Percentiles rank a stretch among this genome's conserved stretches.
Conservation (phyloP, 1,140 invertebrate species). For the Zelostemma sp. region DNA sequence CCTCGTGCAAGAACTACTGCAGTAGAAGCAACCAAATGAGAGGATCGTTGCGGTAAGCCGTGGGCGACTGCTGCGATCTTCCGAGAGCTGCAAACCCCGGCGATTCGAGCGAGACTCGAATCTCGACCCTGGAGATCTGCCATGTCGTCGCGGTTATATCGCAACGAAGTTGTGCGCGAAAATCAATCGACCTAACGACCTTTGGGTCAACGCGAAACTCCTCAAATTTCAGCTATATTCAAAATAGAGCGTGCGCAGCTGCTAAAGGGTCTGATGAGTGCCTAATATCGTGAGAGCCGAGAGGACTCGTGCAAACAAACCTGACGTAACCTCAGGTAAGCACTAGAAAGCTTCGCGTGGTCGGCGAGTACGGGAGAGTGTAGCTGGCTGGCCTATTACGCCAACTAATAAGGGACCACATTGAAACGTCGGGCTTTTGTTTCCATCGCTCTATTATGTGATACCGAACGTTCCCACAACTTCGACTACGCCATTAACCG, state of each 20-base stretch:
- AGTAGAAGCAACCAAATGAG: slow-evolving; percentile 48
- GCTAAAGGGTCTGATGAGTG: slow-evolving; percentile 47
- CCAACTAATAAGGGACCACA: slow-evolving; percentile 69
- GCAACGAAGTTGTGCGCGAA: slow-evolving; percentile 56
- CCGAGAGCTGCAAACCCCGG: slow-evolving; percentile 53
- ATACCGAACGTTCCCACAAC: slow-evolving; percentile 4
- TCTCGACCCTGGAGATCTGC: slow-evolving; percentile 38
- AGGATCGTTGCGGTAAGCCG: slow-evolving; percentile 65
- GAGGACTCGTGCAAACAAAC: slow-evolving; percentile 65
- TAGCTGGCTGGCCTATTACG: slow-evolving; percentile 62
- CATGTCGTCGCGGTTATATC: slow-evolving; percentile 46
- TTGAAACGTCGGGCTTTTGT: slow-evolving; percentile 67
- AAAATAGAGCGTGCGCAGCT: slow-evolving; percentile 33
- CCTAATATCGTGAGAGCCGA: slow-evolving; percentile 67
- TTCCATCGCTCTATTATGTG: slow-evolving; percentile 36
- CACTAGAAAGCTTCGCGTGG: slow-evolving; percentile 56
- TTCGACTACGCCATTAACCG: not conserved
- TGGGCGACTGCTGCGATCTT: slow-evolving; percentile 66
- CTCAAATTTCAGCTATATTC: slow-evolving; percentile 37
- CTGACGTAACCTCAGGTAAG: slow-evolving; percentile 62
- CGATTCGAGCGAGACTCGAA: slow-evolving; percentile 24
- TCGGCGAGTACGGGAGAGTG: slow-evolving; percentile 26
- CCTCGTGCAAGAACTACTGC: slow-evolving; percentile 34
- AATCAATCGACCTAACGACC: slow-evolving; percentile 66
- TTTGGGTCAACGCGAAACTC: slow-evolving; percentile 51